Conservation (phyloP, 1,140 invertebrate species). For the Drosophila virilis region DNA sequence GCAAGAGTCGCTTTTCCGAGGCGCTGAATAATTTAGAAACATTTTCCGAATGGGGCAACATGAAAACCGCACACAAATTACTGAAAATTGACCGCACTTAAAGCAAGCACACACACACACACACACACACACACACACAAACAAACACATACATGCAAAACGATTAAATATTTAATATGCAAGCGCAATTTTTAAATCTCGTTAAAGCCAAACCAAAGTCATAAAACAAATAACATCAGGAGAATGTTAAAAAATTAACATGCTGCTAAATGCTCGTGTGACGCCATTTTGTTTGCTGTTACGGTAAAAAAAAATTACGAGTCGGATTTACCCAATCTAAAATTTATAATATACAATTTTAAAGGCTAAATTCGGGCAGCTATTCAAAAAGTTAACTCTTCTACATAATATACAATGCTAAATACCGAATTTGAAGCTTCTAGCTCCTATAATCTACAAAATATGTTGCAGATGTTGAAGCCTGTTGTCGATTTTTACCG, state of each 20-base stretch:
- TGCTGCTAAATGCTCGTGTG: conserved; percentile 28
- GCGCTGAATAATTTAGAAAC: conserved; percentile 66
- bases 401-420: too few species aligned
- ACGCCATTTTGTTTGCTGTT: conserved; percentile 38
- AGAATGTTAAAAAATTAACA: conserved; percentile 19
- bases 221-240: conserved; percentile 24
- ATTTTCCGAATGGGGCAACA: conserved; percentile 59
- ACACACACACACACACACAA: conserved; percentile 1
- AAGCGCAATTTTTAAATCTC: conserved; percentile 52
- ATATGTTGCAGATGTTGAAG: too few species aligned
- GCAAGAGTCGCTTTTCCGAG: conserved; percentile 17
- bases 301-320: not conserved
- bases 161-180: conserved; percentile 74
- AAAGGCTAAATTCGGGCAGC: too few species aligned
- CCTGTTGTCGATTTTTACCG: too few species aligned
- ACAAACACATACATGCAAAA: not conserved
- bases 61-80: conserved; percentile 72
- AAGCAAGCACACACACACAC: conserved; percentile 28
- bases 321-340: not conserved
- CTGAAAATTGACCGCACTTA: conserved; percentile 75
- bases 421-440: too few species aligned
- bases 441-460: too few species aligned
- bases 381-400: too few species aligned
- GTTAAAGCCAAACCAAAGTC: conserved; percentile 41
- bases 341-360: too few species aligned